Base-by-base conservation (phyloP, 2,888 invertebrate genomes). In the Lottia gigantea region DNA sequence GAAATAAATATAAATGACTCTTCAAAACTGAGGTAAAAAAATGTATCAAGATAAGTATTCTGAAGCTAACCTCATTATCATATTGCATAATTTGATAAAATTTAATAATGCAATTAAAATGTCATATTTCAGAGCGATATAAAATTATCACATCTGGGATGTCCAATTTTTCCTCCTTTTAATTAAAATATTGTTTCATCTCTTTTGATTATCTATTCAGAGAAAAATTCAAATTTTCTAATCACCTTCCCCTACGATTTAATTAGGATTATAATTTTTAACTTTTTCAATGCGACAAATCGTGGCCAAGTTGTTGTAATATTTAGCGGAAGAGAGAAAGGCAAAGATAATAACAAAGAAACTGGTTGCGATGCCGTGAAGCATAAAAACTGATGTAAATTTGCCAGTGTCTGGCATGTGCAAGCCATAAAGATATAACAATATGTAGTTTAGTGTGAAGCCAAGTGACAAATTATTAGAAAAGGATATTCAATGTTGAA, bases 381-480 rank as follows among this genome's bases (percentile, higher is more conserved):
- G 55, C 55, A 55, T 19, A 55, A 55, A 55, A 55, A 23, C 23
- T 55, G 55, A 55, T 55, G 55, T 55, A 55, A 55, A 55, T 55
- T 55, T 19, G 19, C 55, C 23, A 55, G 23, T 55, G 55, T 55
- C 19, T 55, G 55, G 55, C 55, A 55, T 55, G 55, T 55, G 55
- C 55, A 55, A 23, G 55, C 55, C 55, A 23, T 55, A 23, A 55
- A 55, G 12, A 23, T 55, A 55, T 23, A 55, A 55, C 55, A 55
- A 55, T 55, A 23, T 23, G 19, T 55, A 55, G 55, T 55, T 55
- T 55, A 23, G 55, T 55, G 55, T 55, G 55, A 55, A 55, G 55
- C 55, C 55, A 55, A 55, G 55, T 55, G 55, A 55, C 55, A 55
- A 55, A 55, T 55, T 55, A 55, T 55, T 23, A 55, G 55, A 55